These are phyloP conservation scores for Drosophila paulistorum DNA, from an alignment of 1,140 invertebrate species.

Conservation along the genomic window DNA sequence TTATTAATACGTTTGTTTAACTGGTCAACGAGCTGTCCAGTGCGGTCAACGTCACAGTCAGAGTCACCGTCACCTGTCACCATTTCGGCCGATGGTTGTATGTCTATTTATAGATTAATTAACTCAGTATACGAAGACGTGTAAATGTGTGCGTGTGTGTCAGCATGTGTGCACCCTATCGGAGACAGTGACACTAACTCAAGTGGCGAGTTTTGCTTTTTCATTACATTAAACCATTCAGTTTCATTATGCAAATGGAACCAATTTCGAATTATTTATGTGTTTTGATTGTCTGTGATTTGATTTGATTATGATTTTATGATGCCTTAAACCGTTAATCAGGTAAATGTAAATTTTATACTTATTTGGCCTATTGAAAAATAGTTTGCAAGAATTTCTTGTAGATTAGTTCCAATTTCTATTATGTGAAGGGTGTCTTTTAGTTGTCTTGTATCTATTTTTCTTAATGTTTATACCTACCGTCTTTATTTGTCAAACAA, in stretches of 20 bases:
- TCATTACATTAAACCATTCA: neutral
- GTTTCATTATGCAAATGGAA: conserved; percentile 3
- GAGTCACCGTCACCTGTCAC: conserved; percentile 44
- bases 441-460: neutral
- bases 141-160: neutral
- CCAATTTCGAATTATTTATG: neutral
- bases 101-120: conserved; percentile 43
- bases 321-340: neutral
- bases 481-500: conserved; percentile 35
- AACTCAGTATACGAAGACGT: neutral
- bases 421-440: neutral
- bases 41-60: conserved; percentile 16
- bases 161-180: neutral
- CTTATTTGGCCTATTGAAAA: neutral
- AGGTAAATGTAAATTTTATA: neutral
- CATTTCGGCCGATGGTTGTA: neutral
- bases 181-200: neutral
- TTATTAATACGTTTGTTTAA: conserved; percentile 53
- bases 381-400: neutral
- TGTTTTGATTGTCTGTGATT: neutral
- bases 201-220: neutral
- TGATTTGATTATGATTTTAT: neutral
- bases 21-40: conserved; percentile 32
- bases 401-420: neutral
- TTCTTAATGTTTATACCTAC: conserved; percentile 47